Base-by-base conservation (phyloP, 2,113 vertebrate species). In the Xiphias gladius region DNA sequence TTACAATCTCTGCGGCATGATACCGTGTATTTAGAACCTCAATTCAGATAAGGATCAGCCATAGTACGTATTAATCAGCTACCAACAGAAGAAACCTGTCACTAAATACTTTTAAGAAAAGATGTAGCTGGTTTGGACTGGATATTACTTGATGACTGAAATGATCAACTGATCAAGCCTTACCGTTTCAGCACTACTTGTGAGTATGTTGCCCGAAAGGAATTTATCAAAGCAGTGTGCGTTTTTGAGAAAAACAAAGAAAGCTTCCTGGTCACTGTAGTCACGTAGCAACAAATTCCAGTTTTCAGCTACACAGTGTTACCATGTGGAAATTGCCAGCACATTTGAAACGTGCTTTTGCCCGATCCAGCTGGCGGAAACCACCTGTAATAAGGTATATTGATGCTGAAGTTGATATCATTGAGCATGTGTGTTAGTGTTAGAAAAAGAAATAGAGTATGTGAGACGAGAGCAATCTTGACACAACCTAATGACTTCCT, bases 251-350 rank as follows among this genome's bases (percentile, higher is more conserved):
- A 20, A 64, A 54, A 24, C 5, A 46, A 64, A 37, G 3, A 62
- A 58, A 55, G 39, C 65, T 54, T 52, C 59, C 57, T 73, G 63
- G 37, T 70, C 48, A 28, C 41, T 7, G n/a, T 6, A 43, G 26
- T 72, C 30, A 54, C 11, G 17, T 74, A 57, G 32, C 13, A 71
- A 62, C 41, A 64, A 41, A 57, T 65, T 59, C n/a, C 26, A 66
- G n/a, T 80, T 55, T 61, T 63, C 37, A 10, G 41, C 26, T 50
- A 41, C 39, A 57, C 17, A 1, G 16, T 28, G 32, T 65, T n/a
- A 24, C 19, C 24, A 7, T 70, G 74, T 72, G 70, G 35, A 72
- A 82, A 75, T 39, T 80, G 68, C 63, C 22, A 20, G 14, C 20
- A 54, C 48, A 37, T 73, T 77, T 26, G 46, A 24, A 77, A 66